Evolutionary conservation across 2,113 vertebrate genomes (phyloP), one percentile per base, ranked within the genome.

Genomic region (Monarcha castaneiventris): DNA sequence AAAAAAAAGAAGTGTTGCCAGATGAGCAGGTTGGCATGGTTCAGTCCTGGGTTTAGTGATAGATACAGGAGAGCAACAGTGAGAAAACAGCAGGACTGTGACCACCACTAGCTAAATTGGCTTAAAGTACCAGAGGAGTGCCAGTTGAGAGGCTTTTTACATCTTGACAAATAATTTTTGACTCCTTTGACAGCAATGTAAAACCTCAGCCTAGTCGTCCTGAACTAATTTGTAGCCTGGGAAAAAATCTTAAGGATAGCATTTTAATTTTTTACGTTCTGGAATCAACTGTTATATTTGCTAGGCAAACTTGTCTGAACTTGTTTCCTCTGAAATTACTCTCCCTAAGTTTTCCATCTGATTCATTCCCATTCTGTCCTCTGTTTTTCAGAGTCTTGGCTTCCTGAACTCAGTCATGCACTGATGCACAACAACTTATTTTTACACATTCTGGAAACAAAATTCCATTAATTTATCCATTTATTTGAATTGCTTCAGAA

Each of bases 201-300:
- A 84, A 88, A 83, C 72, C 27, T 83, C 43, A 76, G 35, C 59
- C 55, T 94, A 90, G 90, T 85, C 23, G 3, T 83, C 63, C 83
- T 55, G 85, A 94, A 88, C 79, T 90, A 89, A 93, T 68, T 77
- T 83, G 51, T 88, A 92, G 43, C n/a, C 85, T 86, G 76, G 88
- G 75, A 77, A 93, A 92, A 90, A 76, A 35, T 75, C 32, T 77
- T 76, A 73, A 72, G 63, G 63, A 73, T 77, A 52, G 71, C 66
- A 48, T 92, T 95, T 95, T 93, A 75, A 61, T 64, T 84, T 94
- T 88, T 68, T 66, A 29, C 2, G 0, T 76, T 85, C 37, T 73
- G 71, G 41, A 30, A 55, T 58, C 0, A 0, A 15, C 37, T 68
- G 15, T 61, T 92, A 23, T 83, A 25, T 77, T 89, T 90, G 74